Evolutionary conservation across 1,140 invertebrate species (phyloP).

Genomic region (Eufriesea mexicana): DNA sequence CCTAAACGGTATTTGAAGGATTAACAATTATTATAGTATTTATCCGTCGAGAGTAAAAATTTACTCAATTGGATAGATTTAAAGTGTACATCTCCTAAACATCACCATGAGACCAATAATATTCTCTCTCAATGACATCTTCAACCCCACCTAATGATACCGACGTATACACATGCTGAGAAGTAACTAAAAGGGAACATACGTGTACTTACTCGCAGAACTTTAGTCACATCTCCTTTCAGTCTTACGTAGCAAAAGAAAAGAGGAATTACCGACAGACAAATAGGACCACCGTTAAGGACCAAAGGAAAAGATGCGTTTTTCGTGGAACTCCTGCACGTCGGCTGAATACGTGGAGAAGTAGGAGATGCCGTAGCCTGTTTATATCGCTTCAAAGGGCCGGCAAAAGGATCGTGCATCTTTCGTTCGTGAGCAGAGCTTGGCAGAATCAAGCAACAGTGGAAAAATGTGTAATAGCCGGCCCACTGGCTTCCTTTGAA

Average conservation of each 20-base stretch:
- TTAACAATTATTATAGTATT: too few relatives aligned
- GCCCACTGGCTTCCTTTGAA: slow-evolving; percentile 49
- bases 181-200: not conserved
- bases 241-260: not conserved
- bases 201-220: not conserved
- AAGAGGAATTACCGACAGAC: not conserved
- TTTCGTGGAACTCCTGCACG: slow-evolving; percentile 8
- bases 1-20: too few relatives aligned
- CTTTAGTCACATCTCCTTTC: not conserved
- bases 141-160: too few relatives aligned
- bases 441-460: slow-evolving; percentile 31
- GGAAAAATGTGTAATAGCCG: slow-evolving; percentile 42
- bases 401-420: not conserved
- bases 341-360: slow-evolving; percentile 45
- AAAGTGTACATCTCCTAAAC: too few relatives aligned
- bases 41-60: too few relatives aligned
- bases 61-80: too few relatives aligned
- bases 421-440: slow-evolving; percentile 24
- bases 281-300: not conserved
- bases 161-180: too few relatives aligned
- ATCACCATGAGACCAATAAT: too few relatives aligned
- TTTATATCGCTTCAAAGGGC: slow-evolving; percentile 62
- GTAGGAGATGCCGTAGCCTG: slow-evolving; percentile 1
- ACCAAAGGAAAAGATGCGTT: not conserved
- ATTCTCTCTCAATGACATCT: too few relatives aligned